These are phyloP conservation scores for Trichogramma evanescens DNA, from an alignment of 2,888 invertebrate genomes.

Conservation along the genomic window DNA sequence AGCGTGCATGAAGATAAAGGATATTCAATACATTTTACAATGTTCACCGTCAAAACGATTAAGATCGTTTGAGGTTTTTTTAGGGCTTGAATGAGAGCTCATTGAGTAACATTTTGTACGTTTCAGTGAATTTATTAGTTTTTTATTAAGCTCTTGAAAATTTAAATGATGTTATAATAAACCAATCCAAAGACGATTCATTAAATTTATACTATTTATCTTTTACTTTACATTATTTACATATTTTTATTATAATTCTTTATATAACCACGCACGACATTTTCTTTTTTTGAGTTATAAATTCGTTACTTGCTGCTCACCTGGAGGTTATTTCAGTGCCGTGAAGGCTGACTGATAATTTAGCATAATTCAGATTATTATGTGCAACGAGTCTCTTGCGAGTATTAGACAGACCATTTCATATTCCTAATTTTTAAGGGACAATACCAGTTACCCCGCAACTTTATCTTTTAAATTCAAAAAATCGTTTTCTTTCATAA, in stretches of 20 bases:
- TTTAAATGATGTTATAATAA: slow-evolving; percentile 39
- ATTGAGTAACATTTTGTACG: not conserved
- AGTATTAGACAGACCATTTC: slow-evolving; percentile 9
- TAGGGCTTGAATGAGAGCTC: too few relatives aligned
- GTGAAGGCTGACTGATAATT: slow-evolving; percentile 2
- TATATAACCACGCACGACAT: slow-evolving; percentile 24
- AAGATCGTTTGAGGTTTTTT: too few relatives aligned
- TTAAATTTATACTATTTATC: slow-evolving; percentile 41
- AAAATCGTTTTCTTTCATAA: too few relatives aligned
- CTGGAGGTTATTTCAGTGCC: not conserved
- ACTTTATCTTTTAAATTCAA: too few relatives aligned
- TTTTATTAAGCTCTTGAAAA: slow-evolving; percentile 27
- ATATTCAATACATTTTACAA: too few relatives aligned
- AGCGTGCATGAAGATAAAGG: too few relatives aligned
- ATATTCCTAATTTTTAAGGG: not conserved
- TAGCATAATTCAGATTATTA: slow-evolving; percentile 1
- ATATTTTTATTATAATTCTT: slow-evolving; percentile 29
- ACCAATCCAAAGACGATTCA: slow-evolving; percentile 36
- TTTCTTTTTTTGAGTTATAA: slow-evolving; percentile 10
- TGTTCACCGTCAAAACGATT: too few relatives aligned
- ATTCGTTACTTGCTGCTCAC: slow-evolving; percentile 3
- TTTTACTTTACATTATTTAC: slow-evolving; percentile 44
- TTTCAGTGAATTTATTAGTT: slow-evolving; percentile 9
- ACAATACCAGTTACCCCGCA: too few relatives aligned
- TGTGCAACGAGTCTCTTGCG: slow-evolving; percentile 6